A percentile compares a stretch with the other conserved stretches of the same genome.
Evolutionary conservation across 2,888 invertebrate species (phyloP).

Genomic region (Platycheirus rosarum): DNA sequence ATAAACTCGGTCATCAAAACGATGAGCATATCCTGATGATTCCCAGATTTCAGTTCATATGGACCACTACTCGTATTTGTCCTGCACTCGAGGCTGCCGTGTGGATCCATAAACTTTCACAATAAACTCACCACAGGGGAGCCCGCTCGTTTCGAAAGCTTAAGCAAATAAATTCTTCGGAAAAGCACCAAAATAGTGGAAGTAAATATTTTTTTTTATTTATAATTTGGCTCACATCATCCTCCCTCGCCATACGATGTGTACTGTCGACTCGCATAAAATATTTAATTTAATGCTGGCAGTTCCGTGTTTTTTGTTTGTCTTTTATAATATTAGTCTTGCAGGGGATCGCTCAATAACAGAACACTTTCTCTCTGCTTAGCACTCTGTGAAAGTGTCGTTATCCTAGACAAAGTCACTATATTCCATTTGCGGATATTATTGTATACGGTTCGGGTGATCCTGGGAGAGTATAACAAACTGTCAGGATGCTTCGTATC

Average conservation of each 20-base stretch:
- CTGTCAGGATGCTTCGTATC: slow-evolving; percentile 39
- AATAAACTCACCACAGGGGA: slow-evolving; percentile 51
- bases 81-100: slow-evolving; percentile 46
- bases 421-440: slow-evolving; percentile 10
- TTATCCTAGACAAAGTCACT: slow-evolving; percentile 54
- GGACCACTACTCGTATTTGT: slow-evolving; percentile 50
- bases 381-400: slow-evolving; percentile 49
- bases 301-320: slow-evolving; percentile 15
- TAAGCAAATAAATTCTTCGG: slow-evolving; percentile 27
- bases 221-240: slow-evolving; percentile 39
- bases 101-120: slow-evolving; percentile 58
- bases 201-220: slow-evolving; percentile 47
- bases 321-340: background rate
- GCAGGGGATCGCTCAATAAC: slow-evolving; percentile 24
- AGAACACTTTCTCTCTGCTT: slow-evolving; percentile 54
- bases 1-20: slow-evolving; percentile 30
- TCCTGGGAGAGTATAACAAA: background rate
- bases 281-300: slow-evolving; percentile 47
- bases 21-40: slow-evolving; percentile 5
- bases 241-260: background rate
- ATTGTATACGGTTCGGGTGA: background rate
- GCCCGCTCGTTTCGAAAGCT: background rate
- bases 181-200: slow-evolving; percentile 1
- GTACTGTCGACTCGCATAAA: slow-evolving; percentile 33
- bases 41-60: background rate